Base-by-base conservation (phyloP, 2,113 vertebrate genomes). In the Phasianus colchicus region DNA sequence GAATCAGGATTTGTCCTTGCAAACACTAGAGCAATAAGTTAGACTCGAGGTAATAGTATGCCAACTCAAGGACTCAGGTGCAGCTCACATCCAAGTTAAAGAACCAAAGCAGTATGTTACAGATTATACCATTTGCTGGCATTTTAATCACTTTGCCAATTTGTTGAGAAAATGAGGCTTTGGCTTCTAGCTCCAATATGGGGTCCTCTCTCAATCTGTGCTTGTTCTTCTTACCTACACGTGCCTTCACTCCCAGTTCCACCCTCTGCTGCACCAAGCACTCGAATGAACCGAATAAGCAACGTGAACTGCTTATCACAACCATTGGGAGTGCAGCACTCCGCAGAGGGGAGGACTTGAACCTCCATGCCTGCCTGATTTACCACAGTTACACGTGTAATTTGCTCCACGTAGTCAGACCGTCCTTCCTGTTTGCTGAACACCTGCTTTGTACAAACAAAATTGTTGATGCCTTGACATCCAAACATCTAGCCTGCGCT, bases 341-440 rank as follows among this genome's bases (percentile, higher is more conserved):
- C 72, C 30, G 20, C 58, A 30, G 25, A 24, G 58, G 55, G 14
- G 11, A 83, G 40, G 19, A 73, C 40, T 40, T 58, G 30, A 83
- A 61, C 54, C 74, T 72, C 27, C 25, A 25, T 11, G 50, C 17
- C 48, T 47, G 4, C 78, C 42, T 78, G 50, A 75, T 61, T 22
- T 60, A 15, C 34, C 36, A 17, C 2, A 9, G 4, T 7, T 50
- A 19, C 6, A 15, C 2, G 1, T 6, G 19, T n/a, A 38, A 36
- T 29, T 74, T 2, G 0, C 54, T 27, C 38, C 13, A 7, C 11
- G 42, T 25, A 14, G 70, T 52, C 55, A 69, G 17, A 47, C 29
- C 11, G 25, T 63, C 18, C 19, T 83, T 88, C 55, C 21, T 32
- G 22, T 3, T 22, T 83, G 38, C 47, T 83, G 54, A 72, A 43